Conservation (phyloP, 2,113 vertebrate species). For the Dipodomys merriami region DNA sequence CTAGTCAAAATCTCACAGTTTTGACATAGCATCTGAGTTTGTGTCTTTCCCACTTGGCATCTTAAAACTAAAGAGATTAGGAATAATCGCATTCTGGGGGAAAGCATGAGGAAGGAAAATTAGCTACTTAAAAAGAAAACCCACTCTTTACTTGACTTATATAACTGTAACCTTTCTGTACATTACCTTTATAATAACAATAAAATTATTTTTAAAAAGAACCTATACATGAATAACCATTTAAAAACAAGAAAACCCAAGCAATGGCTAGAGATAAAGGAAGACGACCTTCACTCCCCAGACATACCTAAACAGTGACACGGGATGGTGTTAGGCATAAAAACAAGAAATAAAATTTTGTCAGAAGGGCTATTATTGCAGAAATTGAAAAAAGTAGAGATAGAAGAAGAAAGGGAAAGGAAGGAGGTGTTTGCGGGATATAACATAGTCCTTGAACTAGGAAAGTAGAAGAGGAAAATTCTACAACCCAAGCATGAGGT, state of each 20-base stretch:
- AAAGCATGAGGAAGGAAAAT: conserved; percentile 9
- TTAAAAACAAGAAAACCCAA: conserved; percentile 5
- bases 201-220: too few species aligned
- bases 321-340: not conserved
- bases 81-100: not conserved
- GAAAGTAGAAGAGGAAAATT: conserved; percentile 31
- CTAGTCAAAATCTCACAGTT: not conserved
- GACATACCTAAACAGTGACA: not conserved
- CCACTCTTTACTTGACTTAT: not conserved
- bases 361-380: conserved; percentile 27
- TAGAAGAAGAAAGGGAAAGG: not conserved
- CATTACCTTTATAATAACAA: too few species aligned
- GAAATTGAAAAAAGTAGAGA: conserved; percentile 8
- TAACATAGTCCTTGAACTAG: not conserved
- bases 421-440: not conserved
- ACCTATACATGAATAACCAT: too few species aligned
- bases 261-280: not conserved
- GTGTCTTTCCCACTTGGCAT: not conserved
- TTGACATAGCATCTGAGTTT: not conserved
- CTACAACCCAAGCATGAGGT: not conserved
- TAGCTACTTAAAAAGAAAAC: conserved; percentile 34
- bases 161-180: too few species aligned
- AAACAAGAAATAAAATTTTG: conserved; percentile 39
- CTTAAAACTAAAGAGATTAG: conserved; percentile 20
- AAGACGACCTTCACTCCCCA: not conserved